Conservation (phyloP, 2,797 vertebrate genomes). For the Diplodus sargus region DNA sequence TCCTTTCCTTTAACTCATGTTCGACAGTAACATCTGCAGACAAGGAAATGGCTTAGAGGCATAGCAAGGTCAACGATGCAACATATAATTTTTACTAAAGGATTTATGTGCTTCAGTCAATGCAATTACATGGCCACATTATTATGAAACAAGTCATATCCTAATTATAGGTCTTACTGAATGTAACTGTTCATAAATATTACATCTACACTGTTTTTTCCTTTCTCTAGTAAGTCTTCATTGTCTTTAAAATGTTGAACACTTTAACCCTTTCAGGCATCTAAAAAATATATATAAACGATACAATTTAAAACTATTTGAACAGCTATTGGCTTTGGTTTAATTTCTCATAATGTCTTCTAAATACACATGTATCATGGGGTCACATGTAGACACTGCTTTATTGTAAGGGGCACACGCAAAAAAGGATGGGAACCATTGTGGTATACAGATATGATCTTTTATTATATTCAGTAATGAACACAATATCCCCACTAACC, state of each 20-base stretch:
- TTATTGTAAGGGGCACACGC: not conserved
- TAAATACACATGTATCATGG: not conserved
- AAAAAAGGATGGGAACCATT: not conserved
- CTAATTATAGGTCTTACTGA: not conserved
- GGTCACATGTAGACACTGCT: not conserved
- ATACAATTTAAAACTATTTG: not conserved
- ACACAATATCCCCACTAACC: constrained; percentile 12
- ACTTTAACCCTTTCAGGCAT: not conserved
- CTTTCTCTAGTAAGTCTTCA: not conserved
- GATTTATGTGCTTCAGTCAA: constrained; percentile 47
- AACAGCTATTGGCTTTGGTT: not conserved
- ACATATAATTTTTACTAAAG: constrained; percentile 41
- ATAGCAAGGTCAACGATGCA: constrained; percentile 36
- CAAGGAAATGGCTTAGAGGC: constrained; percentile 40
- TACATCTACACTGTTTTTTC: not conserved
- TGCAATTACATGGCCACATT: constrained; percentile 5
- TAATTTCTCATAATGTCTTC: not conserved
- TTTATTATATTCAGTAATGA: not conserved
- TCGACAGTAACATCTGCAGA: constrained; percentile 61
- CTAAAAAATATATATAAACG: not conserved
- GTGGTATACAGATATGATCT: not conserved
- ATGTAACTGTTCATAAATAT: constrained; percentile 8
- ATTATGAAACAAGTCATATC: constrained; percentile 16
- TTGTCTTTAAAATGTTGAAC: not conserved
- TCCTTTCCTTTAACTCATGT: constrained; percentile 60